A percentile compares a stretch with the other conserved stretches of the same genome.
Evolutionary conservation across 2,113 vertebrate species (phyloP).

Genomic region (Harpagus bidentatus): DNA sequence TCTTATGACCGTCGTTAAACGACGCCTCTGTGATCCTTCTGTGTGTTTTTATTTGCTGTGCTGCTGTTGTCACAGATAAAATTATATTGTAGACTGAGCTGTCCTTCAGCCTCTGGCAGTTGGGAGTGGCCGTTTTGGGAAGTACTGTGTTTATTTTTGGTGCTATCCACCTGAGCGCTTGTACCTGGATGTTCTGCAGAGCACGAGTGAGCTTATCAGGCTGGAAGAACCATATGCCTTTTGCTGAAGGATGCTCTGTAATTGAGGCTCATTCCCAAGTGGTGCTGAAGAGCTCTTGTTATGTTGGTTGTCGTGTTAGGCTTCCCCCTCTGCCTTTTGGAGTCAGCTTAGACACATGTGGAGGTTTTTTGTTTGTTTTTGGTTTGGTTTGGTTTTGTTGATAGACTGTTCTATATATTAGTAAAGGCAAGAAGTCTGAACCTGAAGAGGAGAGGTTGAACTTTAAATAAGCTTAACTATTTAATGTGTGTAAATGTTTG

Average conservation of each 20-base stretch:
- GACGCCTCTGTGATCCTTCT: not conserved
- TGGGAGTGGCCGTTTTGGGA: not conserved
- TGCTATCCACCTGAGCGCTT: not conserved
- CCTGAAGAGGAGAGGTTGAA: not conserved
- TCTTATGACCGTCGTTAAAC: accelerated
- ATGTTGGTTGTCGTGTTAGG: not conserved
- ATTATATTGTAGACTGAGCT: not conserved
- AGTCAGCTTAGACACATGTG: not conserved
- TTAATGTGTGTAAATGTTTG: not conserved
- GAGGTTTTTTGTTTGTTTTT: not conserved
- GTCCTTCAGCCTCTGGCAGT: not conserved
- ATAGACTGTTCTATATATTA: not conserved
- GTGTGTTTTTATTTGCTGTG: not conserved
- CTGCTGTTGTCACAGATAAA: not conserved
- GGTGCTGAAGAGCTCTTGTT: not conserved
- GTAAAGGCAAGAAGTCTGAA: not conserved
- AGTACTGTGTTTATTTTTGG: not conserved
- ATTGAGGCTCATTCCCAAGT: not conserved
- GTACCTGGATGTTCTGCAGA: not conserved
- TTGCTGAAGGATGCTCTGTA: not conserved
- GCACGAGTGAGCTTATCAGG: accelerated
- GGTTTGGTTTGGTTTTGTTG: not conserved
- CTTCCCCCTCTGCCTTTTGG: not conserved
- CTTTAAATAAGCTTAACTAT: not conserved
- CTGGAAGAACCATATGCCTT: not conserved